These are phyloP conservation scores for Drosophila heteroneura DNA, from an alignment of 2,888 invertebrate genomes.

Conservation along the genomic window DNA sequence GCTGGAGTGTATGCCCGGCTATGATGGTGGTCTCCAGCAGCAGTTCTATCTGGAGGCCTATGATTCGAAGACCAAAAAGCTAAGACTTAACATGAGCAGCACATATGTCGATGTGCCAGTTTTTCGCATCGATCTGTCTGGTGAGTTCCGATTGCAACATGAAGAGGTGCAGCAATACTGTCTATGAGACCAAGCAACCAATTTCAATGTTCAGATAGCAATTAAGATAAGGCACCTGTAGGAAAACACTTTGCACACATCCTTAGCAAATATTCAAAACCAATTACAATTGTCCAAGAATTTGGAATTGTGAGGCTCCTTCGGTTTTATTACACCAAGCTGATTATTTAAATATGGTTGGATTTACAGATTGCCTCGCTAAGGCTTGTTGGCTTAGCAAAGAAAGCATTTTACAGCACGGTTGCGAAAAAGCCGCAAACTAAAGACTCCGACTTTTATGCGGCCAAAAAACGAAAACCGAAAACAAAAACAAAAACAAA, in stretches of 20 bases:
- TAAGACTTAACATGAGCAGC: slow-evolving; percentile 90
- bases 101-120: slow-evolving; percentile 87
- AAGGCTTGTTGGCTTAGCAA: slow-evolving; percentile 54
- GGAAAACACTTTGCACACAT: slow-evolving; percentile 2
- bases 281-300: slow-evolving; percentile 3
- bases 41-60: slow-evolving; percentile 93
- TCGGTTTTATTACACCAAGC: slow-evolving; percentile 56
- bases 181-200: neutral
- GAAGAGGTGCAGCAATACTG: neutral
- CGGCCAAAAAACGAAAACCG: slow-evolving; percentile 49
- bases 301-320: neutral
- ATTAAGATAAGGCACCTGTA: neutral
- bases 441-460: slow-evolving; percentile 79
- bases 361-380: slow-evolving; percentile 66
- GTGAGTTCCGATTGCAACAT: slow-evolving; percentile 55
- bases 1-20: slow-evolving; percentile 94
- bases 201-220: neutral
- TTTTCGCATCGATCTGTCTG: slow-evolving; percentile 87
- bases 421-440: slow-evolving; percentile 69
- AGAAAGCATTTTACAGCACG: slow-evolving; percentile 61
- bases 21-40: slow-evolving; percentile 95
- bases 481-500: slow-evolving; percentile 61
- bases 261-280: slow-evolving; percentile 4
- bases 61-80: slow-evolving; percentile 90
- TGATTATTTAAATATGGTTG: slow-evolving; percentile 73